Evolutionary conservation across 2,113 vertebrate species (phyloP), one percentile per base, ranked within the genome.

Genomic region (Haplochromis burtoni): DNA sequence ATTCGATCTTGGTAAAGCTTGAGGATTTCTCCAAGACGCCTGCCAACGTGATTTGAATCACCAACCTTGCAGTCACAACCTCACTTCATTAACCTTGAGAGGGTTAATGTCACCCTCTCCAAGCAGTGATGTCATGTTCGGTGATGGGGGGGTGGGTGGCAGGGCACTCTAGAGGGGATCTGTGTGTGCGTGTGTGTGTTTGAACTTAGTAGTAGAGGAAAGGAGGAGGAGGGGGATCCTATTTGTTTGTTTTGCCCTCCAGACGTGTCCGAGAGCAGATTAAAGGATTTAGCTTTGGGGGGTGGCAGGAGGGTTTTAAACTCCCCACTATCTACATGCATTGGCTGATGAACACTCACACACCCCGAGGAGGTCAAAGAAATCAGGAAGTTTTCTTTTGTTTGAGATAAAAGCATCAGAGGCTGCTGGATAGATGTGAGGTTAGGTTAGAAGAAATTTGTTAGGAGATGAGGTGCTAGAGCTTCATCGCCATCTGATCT

Each of bases 231-330:
- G 88, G 89, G 93, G 85, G 88, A 82, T 93, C 92, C 89, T 93
- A 95, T 95, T 95, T 95, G 94, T 95, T 96, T 95, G 92, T 95
- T 95, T 94, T 94, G 93, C 90, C 95, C 94, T 95, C 94, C 93
- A 96, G 95, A 96, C 93, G 85, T 95, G 94, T 94, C 91, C 91
- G 73, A 90, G 94, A 94, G 93, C 93, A 95, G 95, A 95, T 96
- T 96, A 95, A 95, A 87, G 95, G 94, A 94, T 95, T 95, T 95
- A 91, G 80, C 90, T 82, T 3, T 21, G 54, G 82, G 88, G 51
- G 61, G 63, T 54, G 80, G 87, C 78, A 91, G 82, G 81, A 83
- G 90, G 86, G 87, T 57, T 54, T 94, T 90, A 82, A 92, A 92
- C 85, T 91, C 88, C 54, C 82, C 54, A 49, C 88, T 91, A 93